Evolutionary conservation across 1,140 invertebrate genomes (phyloP).

Genomic region (Drosophila mauritiana): DNA sequence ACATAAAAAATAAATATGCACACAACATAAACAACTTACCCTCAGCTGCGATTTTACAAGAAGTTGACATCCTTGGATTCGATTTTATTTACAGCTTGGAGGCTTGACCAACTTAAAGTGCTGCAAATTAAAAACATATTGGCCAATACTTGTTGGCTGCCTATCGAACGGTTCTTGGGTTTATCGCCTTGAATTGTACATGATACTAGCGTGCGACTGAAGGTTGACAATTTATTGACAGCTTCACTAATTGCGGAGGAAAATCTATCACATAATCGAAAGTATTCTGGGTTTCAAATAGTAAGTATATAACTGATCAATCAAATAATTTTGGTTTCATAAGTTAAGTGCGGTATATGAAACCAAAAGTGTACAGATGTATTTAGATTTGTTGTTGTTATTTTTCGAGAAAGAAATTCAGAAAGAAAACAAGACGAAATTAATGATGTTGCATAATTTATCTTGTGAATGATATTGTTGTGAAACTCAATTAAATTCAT

Average conservation of each 20-base stretch:
- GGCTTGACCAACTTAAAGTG: conserved; percentile 19
- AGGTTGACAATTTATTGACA: conserved; percentile 31
- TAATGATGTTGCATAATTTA: no score
- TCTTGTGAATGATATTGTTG: no score
- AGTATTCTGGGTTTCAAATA: background rate
- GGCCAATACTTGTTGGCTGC: conserved; percentile 37
- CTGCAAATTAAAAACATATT: conserved; percentile 60
- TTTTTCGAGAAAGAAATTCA: no score
- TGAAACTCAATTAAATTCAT: no score
- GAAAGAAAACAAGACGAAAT: no score
- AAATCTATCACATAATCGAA: background rate
- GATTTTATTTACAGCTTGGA: conserved; percentile 43
- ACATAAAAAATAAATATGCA: background rate
- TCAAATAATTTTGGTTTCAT: no score
- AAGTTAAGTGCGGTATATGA: no score
- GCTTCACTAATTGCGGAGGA: conserved; percentile 8
- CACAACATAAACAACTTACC: background rate
- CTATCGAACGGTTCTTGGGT: conserved; percentile 23
- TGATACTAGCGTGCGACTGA: conserved; percentile 33
- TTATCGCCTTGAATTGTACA: conserved; percentile 63
- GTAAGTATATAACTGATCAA: no score
- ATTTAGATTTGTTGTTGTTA: no score
- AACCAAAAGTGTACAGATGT: no score
- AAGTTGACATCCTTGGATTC: conserved; percentile 80
- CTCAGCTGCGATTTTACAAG: conserved; percentile 37